Evolutionary conservation across 2,888 invertebrate species (phyloP), one percentile per base, ranked within the genome.

Genomic region (Tillus elongatus): DNA sequence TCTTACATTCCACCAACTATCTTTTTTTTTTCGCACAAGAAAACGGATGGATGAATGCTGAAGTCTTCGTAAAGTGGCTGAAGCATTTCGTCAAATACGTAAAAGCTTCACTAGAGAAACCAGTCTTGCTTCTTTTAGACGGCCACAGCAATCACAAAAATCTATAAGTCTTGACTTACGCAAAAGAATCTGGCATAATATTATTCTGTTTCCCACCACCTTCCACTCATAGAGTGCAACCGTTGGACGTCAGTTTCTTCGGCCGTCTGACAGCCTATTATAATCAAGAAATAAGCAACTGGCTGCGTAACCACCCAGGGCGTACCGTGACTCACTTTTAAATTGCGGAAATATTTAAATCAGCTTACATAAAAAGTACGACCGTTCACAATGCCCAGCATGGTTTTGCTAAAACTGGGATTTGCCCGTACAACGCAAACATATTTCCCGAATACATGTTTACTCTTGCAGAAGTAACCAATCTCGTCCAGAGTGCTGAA

Each of bases 1-100:
- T 52, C 44, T 39, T 49, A 45, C 27, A 33, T 64, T 31, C 61
- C 62, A 12, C 63, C 64, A 4, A 47, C 50, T 12, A 46, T 66
- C 14, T 47, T 64, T 37, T 64, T 41, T 60, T 58, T 12, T 30
- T 34, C 11, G 12, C 13, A 15, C 36, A 37, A 19, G 41, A 43
- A 35, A 39, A 41, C 15, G 46, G 46, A 4, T 61, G 57, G 58
- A 60, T 58, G 49, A 54, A 39, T 14, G 46, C 46, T 15, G 45
- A 42, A 4, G n/a, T 45, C 16, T 50, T 46, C 30, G 15, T 34
- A 10, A 41, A 39, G 35, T 47, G 44, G 47, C 15, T 49, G 10
- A 19, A 36, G 6, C 48, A 45, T 35, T 50, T 49, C 34, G 30
- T 39, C 2, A 36, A 37, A 33, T 39, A 37, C 32, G 26, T 26